These are phyloP conservation scores for Pteromalus puparum DNA, from an alignment of 1,140 invertebrate species.

Conservation along the genomic window DNA sequence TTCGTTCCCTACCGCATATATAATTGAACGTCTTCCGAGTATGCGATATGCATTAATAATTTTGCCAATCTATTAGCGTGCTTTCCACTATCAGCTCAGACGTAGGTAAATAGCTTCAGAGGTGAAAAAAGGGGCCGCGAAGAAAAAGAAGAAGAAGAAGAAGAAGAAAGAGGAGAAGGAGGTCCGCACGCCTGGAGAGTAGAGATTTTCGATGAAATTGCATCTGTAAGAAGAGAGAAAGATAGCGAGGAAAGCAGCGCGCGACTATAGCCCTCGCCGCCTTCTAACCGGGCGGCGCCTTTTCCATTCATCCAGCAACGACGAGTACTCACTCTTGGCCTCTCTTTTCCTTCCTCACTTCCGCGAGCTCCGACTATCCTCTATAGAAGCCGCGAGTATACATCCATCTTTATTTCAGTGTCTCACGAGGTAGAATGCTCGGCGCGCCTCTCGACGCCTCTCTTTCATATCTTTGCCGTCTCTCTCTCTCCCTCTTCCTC, in stretches of 20 bases:
- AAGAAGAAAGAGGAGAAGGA: background rate
- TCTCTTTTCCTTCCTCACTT: background rate
- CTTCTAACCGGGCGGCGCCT: background rate
- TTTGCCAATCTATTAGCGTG: no score
- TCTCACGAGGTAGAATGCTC: background rate
- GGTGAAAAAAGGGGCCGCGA: no score
- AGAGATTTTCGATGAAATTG: constrained; percentile 70
- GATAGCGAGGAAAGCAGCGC: background rate
- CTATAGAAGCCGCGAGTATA: constrained; percentile 12
- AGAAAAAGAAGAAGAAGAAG: background rate
- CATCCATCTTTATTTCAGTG: constrained; percentile 28
- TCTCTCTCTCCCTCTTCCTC: no score
- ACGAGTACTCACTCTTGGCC: background rate
- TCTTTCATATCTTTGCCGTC: constrained; percentile 23
- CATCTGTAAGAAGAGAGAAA: constrained; percentile 58
- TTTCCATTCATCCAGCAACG: constrained; percentile 28
- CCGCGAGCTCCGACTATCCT: background rate
- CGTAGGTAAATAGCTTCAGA: no score
- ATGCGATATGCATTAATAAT: background rate
- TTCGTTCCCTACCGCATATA: no score
- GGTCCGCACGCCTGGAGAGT: constrained; percentile 39
- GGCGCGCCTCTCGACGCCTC: background rate
- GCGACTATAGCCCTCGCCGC: background rate
- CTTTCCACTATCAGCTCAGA: no score
- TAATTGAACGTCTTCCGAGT: no score